Evolutionary conservation across 2,888 invertebrate genomes (phyloP).

Genomic region (Cinara cedri): DNA sequence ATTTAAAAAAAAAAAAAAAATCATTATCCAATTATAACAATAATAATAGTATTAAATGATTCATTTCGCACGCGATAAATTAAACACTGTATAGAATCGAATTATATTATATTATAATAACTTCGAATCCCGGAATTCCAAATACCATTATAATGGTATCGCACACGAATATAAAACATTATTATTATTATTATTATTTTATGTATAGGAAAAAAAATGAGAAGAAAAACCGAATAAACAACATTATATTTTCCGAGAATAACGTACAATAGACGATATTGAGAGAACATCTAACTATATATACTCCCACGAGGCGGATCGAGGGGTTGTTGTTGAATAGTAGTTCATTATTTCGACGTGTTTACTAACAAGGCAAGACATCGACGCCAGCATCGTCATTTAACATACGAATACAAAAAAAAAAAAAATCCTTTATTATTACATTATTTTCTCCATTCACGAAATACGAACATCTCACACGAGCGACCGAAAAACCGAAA

Average conservation of each 20-base stretch:
- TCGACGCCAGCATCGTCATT: background rate
- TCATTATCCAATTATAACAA: too few relatives aligned
- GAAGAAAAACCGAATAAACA: background rate
- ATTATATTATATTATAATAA: background rate
- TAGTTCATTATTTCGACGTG: background rate
- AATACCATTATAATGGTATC: too few relatives aligned
- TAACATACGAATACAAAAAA: background rate
- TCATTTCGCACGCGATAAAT: too few relatives aligned
- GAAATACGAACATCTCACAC: too few relatives aligned
- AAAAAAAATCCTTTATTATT: background rate
- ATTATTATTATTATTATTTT: too few relatives aligned
- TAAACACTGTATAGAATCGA: too few relatives aligned
- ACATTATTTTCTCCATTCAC: background rate
- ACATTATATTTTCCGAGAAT: conserved; percentile 22
- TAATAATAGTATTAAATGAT: too few relatives aligned
- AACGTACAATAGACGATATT: background rate
- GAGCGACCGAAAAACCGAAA: background rate
- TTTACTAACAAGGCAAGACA: conserved; percentile 14
- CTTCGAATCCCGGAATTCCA: background rate
- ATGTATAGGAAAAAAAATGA: too few relatives aligned
- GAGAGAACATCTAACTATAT: background rate
- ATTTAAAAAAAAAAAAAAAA: too few relatives aligned
- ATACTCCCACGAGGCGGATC: background rate
- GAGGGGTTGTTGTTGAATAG: conserved; percentile 2
- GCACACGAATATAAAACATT: too few relatives aligned